Conservation (phyloP, 2,797 vertebrate genomes). For the Saguinus oedipus region DNA sequence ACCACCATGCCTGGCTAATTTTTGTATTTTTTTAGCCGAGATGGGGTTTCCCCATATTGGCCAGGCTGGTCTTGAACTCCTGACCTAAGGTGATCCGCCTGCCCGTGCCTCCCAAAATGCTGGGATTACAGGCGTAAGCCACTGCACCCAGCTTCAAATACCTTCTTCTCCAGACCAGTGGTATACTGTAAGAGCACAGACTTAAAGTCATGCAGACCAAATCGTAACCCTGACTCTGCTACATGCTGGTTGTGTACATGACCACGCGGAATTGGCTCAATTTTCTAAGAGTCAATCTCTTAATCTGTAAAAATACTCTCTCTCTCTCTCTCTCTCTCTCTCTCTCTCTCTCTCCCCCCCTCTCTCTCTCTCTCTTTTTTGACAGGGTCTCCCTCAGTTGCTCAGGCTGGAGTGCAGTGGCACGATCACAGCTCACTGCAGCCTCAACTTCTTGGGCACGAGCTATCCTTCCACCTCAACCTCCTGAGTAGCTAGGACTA, state of each 20-base stretch:
- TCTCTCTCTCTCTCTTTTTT: not conserved
- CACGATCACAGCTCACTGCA: not conserved
- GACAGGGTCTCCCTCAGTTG: not conserved
- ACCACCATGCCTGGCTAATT: not conserved
- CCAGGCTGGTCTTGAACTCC: not conserved
- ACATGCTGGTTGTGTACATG: not conserved
- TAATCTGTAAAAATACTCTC: not conserved
- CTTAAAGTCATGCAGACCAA: not conserved
- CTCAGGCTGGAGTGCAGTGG: not conserved
- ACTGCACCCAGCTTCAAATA: not conserved
- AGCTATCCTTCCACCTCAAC: not conserved
- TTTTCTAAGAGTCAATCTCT: not conserved
- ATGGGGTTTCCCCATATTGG: not conserved
- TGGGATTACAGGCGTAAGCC: not conserved
- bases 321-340: too few relatives aligned
- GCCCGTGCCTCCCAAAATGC: not conserved
- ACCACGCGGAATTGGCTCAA: not conserved
- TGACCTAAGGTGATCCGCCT: not conserved
- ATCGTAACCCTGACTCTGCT: not conserved
- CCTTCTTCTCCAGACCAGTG: not conserved
- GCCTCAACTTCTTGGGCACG: not conserved
- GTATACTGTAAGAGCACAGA: not conserved
- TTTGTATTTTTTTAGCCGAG: not conserved
- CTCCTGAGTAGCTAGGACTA: not conserved
- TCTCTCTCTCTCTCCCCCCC: too few relatives aligned